Base-by-base conservation (phyloP, 2,113 vertebrate genomes). In the Amblyornis subalaris region DNA sequence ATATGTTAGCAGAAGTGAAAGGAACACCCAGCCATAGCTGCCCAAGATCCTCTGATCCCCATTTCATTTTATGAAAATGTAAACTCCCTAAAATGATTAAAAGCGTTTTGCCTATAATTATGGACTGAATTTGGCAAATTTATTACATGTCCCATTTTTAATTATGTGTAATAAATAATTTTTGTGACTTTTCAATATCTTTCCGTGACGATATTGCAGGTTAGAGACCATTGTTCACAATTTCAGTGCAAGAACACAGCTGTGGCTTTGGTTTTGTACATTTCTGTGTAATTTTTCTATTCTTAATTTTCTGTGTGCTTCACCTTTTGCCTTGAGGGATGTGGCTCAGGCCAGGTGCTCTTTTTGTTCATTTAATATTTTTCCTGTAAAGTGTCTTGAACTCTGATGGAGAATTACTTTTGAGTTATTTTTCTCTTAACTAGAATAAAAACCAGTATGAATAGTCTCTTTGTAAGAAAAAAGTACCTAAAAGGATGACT, bases 121-220 rank as follows among this genome's bases (percentile, higher is more conserved):
- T 51, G 14, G n/a, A 17, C 35, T 79, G 12, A 42, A 54, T 54
- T 64, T 55, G 51, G 16, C 16, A 74, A 29, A 65, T 60, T 85
- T n/a, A 14, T 60, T 77, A 25, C 0, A 0, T 50, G 17, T 7
- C 5, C 9, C 3, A 10, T 42, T 74, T 75, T 82, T 11, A 81
- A 77, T 38, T 8, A 38, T 14, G 36, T 28, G 16, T 26, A 15
- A 26, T 26, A 48, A 54, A n/a, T 77, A 33, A 28, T 45, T 73
- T 26, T 53, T 4, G 29, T 48, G 15, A 54, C 18, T 78, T 93
- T 91, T 75, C 14, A 55, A 38, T 9, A 42, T 14, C 15, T 54
- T 64, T 45, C 28, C 64, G 28, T 73, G 35, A 54, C 40, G 16
- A 23, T 14, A 38, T 33, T 57, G 25, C 35, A 73, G 85, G 14